phyloP scores from a whole-genome alignment of 1,140 invertebrate genomes.

The Oppia nitens region DNA sequence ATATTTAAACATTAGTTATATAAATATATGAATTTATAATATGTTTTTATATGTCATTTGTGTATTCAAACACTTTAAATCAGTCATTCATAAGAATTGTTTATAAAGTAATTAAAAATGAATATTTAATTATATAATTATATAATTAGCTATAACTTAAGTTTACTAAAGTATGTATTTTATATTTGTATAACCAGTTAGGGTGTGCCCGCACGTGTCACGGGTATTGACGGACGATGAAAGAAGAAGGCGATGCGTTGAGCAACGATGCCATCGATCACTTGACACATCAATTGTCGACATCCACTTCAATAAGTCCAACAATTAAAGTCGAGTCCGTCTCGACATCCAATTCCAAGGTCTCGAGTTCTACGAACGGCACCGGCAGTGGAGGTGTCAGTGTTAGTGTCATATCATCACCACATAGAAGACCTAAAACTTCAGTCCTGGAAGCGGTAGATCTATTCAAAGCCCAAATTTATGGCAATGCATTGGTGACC shows the following conservation, averaged over 20 bases:
- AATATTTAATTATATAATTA: too few species aligned
- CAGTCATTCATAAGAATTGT: too few species aligned
- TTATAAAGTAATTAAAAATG: too few species aligned
- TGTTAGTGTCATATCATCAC: neutral
- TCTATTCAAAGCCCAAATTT: neutral
- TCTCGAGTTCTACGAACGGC: slow-evolving; percentile 11
- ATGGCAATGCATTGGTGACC: slow-evolving; percentile 1
- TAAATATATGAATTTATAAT: too few species aligned
- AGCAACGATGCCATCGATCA: slow-evolving; percentile 11
- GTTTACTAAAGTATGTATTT: too few species aligned
- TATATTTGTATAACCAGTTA: too few species aligned
- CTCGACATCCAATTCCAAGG: slow-evolving; percentile 8
- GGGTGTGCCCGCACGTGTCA: neutral
- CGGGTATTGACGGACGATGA: slow-evolving; percentile 9
- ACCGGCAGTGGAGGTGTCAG: neutral
- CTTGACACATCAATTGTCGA: neutral
- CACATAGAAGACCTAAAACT: neutral
- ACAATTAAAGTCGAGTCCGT: neutral
- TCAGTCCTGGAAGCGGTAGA: neutral
- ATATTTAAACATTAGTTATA: too few species aligned
- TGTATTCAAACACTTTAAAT: too few species aligned
- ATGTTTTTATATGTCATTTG: too few species aligned
- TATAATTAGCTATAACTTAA: too few species aligned
- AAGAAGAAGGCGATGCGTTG: slow-evolving; percentile 14
- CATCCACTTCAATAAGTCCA: slow-evolving; percentile 1